Conservation (phyloP, 2,888 invertebrate genomes). For the Eupithecia inturbata region DNA sequence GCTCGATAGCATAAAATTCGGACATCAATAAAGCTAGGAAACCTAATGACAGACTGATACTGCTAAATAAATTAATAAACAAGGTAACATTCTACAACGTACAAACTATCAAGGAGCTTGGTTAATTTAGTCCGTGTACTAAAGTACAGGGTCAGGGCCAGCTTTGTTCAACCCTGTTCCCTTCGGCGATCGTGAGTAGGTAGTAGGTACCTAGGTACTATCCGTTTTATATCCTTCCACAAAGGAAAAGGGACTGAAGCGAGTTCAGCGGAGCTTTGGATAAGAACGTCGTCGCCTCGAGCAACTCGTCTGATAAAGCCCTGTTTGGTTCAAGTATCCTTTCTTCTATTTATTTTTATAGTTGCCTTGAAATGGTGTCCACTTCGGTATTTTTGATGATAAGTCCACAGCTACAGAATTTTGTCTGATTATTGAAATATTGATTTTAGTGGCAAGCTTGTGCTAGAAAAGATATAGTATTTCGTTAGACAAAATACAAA, state of each 20-base stretch:
- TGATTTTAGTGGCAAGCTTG: no score
- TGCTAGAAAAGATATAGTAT: no score
- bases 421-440: not conserved
- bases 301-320: slow-evolving; percentile 66
- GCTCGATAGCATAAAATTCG: no score
- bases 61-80: not conserved
- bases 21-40: no score
- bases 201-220: slow-evolving; percentile 19
- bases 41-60: not conserved
- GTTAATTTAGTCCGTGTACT: slow-evolving; percentile 18
- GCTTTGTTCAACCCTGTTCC: slow-evolving; percentile 52
- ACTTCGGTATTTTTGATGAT: not conserved
- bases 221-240: slow-evolving; percentile 52
- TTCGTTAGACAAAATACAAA: no score
- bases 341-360: slow-evolving; percentile 60
- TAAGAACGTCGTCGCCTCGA: slow-evolving; percentile 55
- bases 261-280: slow-evolving; percentile 41
- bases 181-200: slow-evolving; percentile 51
- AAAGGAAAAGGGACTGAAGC: slow-evolving; percentile 39
- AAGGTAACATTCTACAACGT: not conserved
- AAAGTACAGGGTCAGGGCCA: slow-evolving; percentile 54
- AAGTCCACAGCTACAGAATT: not conserved
- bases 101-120: slow-evolving; percentile 4
- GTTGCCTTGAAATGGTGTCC: slow-evolving; percentile 26
- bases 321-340: slow-evolving; percentile 59